Evolutionary conservation across 1,140 invertebrate species (phyloP).

Genomic region (Cydia fagiglandana): DNA sequence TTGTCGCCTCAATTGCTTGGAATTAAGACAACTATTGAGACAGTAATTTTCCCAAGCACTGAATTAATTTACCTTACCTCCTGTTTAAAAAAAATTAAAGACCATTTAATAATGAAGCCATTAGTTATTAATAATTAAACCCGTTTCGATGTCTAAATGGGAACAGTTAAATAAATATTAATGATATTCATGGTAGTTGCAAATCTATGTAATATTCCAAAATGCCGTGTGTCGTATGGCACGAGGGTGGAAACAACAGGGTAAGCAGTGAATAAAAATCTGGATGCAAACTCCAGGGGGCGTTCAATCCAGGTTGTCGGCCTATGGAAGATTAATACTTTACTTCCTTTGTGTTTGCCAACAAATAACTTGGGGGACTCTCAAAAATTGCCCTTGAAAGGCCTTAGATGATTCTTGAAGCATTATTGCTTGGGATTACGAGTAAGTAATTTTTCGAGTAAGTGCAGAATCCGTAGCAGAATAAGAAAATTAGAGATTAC

Average conservation of each 20-base stretch:
- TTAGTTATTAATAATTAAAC: too few relatives aligned
- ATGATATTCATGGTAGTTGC: not conserved
- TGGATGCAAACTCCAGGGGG: conserved; percentile 63
- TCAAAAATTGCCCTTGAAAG: conserved; percentile 45
- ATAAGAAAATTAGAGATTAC: too few relatives aligned
- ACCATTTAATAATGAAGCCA: too few relatives aligned
- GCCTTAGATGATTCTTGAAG: conserved; percentile 44
- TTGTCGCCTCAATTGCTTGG: too few relatives aligned
- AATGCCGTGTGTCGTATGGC: conserved; percentile 38
- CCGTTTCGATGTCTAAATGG: too few relatives aligned
- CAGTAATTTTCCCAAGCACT: too few relatives aligned
- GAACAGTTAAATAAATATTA: not conserved
- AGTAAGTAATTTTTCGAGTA: conserved; percentile 29
- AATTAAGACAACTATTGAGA: too few relatives aligned
- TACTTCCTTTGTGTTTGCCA: conserved; percentile 57
- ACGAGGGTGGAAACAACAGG: conserved; percentile 51
- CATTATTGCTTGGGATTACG: conserved; percentile 45
- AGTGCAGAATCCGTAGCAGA: not conserved
- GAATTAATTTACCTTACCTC: too few relatives aligned
- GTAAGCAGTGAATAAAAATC: conserved; percentile 55
- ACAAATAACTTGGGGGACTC: conserved; percentile 56
- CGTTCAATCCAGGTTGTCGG: conserved; percentile 55
- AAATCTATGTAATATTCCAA: conserved; percentile 3
- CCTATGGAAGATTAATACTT: conserved; percentile 70
- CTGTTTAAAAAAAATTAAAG: too few relatives aligned